phyloP scores from a whole-genome alignment of 1,140 invertebrate species.

The Caenorhabditis tropicalis region DNA sequence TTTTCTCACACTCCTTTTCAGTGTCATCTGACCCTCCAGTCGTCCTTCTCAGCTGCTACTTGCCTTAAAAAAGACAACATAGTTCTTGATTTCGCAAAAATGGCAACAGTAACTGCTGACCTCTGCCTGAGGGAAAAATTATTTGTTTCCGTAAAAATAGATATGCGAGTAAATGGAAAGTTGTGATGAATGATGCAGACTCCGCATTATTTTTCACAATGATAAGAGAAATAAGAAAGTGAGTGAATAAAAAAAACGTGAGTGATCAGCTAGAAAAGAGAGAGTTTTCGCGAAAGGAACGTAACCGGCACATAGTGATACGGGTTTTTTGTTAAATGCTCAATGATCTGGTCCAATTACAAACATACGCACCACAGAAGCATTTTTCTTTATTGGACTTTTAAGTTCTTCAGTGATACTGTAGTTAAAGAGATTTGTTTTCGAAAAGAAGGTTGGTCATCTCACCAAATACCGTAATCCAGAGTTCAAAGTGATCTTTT shows the following conservation, averaged over 20 bases:
- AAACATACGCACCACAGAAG: too few species aligned
- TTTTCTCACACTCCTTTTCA: not conserved
- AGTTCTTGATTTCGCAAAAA: slow-evolving; percentile 31
- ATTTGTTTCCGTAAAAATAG: slow-evolving; percentile 2
- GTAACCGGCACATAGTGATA: slow-evolving; percentile 7
- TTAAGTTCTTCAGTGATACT: too few species aligned
- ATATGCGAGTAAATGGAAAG: not conserved
- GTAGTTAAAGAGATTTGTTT: too few species aligned
- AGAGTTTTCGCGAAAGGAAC: too few species aligned
- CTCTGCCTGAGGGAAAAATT: not conserved
- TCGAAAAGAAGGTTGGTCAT: too few species aligned
- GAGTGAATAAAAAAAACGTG: not conserved
- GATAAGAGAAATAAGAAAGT: not conserved
- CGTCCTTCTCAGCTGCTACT: slow-evolving; percentile 33
- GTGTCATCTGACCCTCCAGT: not conserved
- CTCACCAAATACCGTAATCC: too few species aligned
- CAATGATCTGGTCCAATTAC: too few species aligned
- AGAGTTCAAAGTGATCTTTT: too few species aligned
- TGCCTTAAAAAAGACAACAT: not conserved
- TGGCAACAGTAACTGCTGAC: slow-evolving; percentile 31
- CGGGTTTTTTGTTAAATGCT: too few species aligned
- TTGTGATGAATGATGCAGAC: slow-evolving; percentile 35
- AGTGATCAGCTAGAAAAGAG: not conserved
- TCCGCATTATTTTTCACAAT: not conserved
- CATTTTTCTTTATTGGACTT: too few species aligned